Percentiles rank a stretch among this genome's conserved stretches.
Conservation (phyloP, 2,113 vertebrate species). For the Neotoma lepida region DNA sequence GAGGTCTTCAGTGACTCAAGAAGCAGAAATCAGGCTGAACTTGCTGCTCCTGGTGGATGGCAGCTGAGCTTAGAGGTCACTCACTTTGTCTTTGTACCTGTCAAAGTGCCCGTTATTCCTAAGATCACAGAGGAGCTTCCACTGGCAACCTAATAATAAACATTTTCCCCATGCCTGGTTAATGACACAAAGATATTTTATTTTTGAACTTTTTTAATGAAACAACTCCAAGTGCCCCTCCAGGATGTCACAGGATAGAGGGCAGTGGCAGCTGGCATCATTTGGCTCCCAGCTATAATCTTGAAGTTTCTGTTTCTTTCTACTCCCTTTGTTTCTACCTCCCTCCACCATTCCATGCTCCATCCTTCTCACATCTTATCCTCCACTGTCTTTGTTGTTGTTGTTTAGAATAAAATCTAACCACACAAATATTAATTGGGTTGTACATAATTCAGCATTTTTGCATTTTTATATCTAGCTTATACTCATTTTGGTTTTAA, state of each 20-base stretch:
- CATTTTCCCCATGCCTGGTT: neutral
- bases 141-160: neutral
- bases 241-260: neutral
- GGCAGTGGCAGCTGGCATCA: accelerated
- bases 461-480: neutral
- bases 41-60: neutral
- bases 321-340: no score
- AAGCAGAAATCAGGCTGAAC: neutral
- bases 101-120: neutral
- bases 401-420: neutral
- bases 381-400: neutral
- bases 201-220: conserved; percentile 7
- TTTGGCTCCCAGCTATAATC: neutral
- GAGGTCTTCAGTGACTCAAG: neutral
- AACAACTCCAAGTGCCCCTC: neutral
- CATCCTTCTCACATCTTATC: neutral
- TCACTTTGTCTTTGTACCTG: neutral
- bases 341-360: neutral
- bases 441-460: neutral
- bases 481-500: neutral
- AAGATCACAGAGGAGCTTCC: neutral
- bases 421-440: neutral
- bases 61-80: neutral
- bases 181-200: neutral
- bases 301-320: neutral